A percentile compares a stretch with the other conserved stretches of the same genome.
Conservation (phyloP, 2,113 vertebrate genomes). For the Syrrhaptes paradoxus region DNA sequence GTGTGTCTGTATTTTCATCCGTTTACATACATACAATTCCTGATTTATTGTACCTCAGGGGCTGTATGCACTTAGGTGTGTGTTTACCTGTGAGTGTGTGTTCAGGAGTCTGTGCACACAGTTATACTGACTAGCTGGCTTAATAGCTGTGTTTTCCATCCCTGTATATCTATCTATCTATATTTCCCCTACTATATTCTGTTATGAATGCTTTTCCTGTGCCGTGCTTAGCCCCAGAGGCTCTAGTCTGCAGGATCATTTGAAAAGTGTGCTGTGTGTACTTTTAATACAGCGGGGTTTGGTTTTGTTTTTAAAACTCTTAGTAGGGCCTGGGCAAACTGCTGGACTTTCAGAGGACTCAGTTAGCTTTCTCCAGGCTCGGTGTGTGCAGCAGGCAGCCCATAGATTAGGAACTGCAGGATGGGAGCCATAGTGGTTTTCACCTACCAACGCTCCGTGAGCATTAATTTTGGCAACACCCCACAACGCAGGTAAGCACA, state of each 20-base stretch:
- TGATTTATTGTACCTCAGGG: not conserved
- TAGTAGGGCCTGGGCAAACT: slow-evolving; percentile 22
- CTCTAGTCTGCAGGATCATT: slow-evolving; percentile 1
- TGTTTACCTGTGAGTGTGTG: not conserved
- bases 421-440: slow-evolving; percentile 49
- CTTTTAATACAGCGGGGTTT: not conserved
- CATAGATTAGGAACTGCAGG: slow-evolving; percentile 22
- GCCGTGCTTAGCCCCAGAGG: not conserved
- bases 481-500: not conserved
- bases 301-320: slow-evolving; percentile 48
- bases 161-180: not conserved
- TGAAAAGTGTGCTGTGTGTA: slow-evolving; percentile 16
- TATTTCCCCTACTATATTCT: not conserved
- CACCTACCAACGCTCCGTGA: not conserved
- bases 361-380: slow-evolving; percentile 10
- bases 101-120: not conserved
- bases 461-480: slow-evolving; percentile 44
- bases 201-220: not conserved
- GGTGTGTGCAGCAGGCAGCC: not conserved
- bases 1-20: not conserved
- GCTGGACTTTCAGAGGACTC: slow-evolving; percentile 47
- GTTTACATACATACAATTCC: not conserved
- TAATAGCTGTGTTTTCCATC: not conserved
- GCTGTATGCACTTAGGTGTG: not conserved
- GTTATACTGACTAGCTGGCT: not conserved